Percentiles rank a stretch among this genome's conserved stretches.
Conservation (phyloP, 1,140 invertebrate species). For the Halictus rubicundus region DNA sequence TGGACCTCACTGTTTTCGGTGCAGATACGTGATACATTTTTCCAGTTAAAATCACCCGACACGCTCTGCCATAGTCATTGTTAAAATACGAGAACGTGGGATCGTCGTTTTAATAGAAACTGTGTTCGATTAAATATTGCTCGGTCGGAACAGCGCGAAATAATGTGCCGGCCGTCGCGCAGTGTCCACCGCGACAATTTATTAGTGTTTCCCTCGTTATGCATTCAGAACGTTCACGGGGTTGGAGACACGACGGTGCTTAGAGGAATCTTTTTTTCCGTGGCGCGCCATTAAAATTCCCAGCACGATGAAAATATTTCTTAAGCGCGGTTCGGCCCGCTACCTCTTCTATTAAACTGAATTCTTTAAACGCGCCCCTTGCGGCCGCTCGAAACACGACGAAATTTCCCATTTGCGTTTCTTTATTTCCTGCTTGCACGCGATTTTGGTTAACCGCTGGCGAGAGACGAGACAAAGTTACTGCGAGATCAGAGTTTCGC, state of each 20-base stretch:
- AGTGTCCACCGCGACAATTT: constrained; percentile 8
- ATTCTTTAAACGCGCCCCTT: background rate
- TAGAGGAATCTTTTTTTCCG: constrained; percentile 4
- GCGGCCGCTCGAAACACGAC: background rate
- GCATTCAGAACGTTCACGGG: constrained; percentile 8
- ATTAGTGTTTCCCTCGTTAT: background rate
- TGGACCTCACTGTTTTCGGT: too few species aligned
- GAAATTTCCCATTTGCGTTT: background rate
- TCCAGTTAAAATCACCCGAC: too few species aligned
- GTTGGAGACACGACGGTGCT: background rate
- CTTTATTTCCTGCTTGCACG: background rate
- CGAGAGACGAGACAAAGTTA: too few species aligned
- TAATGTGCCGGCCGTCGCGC: background rate
- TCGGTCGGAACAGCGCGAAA: background rate
- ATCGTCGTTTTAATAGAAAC: background rate
- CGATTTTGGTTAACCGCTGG: too few species aligned
- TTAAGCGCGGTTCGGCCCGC: constrained; percentile 6
- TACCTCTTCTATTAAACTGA: background rate
- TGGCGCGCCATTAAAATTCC: background rate
- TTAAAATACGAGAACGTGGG: background rate
- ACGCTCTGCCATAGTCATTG: too few species aligned
- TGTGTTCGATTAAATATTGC: background rate
- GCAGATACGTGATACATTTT: too few species aligned
- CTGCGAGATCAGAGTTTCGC: too few species aligned
- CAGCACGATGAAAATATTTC: background rate